phyloP scores from a whole-genome alignment of 2,113 vertebrate genomes.

The Gobiocypris rarus region DNA sequence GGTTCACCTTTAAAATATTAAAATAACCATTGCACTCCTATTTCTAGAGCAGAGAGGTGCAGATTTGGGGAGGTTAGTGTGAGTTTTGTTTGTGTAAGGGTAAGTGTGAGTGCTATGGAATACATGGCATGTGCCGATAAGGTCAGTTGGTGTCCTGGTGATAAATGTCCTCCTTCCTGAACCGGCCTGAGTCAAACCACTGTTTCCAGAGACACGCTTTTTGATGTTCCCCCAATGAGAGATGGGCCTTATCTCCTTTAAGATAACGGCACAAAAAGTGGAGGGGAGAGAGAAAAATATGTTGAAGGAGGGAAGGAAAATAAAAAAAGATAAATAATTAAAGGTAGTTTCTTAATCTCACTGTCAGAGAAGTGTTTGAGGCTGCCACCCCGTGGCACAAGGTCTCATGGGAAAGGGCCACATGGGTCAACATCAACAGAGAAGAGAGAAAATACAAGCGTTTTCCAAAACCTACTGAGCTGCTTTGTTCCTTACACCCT shows the following conservation, averaged over 20 bases:
- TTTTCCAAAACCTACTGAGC: conserved; percentile 22
- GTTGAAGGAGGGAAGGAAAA: neutral
- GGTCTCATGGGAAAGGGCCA: conserved; percentile 17
- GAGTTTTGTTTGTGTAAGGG: conserved; percentile 40
- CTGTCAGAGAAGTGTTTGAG: conserved; percentile 33
- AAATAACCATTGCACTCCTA: neutral
- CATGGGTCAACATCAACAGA: conserved; percentile 28
- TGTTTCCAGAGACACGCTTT: conserved; percentile 62
- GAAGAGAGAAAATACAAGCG: conserved; percentile 8
- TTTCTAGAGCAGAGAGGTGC: conserved; percentile 11
- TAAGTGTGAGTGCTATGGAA: conserved; percentile 56
- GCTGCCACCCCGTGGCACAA: neutral
- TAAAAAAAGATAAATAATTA: conserved; percentile 73
- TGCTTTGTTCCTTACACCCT: neutral
- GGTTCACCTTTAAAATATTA: neutral
- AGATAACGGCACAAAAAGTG: conserved; percentile 68
- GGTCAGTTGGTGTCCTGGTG: conserved; percentile 69
- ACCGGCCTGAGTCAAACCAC: conserved; percentile 60
- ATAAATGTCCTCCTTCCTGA: conserved; percentile 78
- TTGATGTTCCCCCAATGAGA: conserved; percentile 70
- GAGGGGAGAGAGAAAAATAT: conserved; percentile 59
- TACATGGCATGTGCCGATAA: conserved; percentile 70
- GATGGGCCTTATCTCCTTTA: conserved; percentile 71
- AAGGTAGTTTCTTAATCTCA: conserved; percentile 38
- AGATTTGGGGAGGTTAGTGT: conserved; percentile 18